phyloP scores from a whole-genome alignment of 2,113 vertebrate species.

The Anolis carolinensis region DNA sequence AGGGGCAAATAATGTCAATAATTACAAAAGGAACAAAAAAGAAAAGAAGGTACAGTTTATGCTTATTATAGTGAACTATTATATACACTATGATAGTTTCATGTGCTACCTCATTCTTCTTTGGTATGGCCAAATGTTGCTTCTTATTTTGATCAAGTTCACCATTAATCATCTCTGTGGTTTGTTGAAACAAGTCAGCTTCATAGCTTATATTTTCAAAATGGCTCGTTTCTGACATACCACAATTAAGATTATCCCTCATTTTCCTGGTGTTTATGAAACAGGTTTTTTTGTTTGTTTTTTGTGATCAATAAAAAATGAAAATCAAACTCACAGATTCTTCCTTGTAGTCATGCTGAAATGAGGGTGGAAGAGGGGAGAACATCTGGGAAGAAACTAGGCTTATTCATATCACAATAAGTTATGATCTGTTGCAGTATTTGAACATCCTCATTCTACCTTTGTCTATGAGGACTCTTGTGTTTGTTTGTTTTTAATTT shows the following conservation, averaged over 20 bases:
- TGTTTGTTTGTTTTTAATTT: background rate
- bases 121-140: background rate
- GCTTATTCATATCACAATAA: background rate
- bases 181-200: background rate
- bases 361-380: too few relatives aligned
- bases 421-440: background rate
- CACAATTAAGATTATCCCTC: background rate
- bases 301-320: background rate
- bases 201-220: background rate
- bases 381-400: background rate
- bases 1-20: background rate
- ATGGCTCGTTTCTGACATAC: background rate
- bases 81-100: background rate
- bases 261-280: background rate
- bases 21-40: background rate
- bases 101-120: background rate
- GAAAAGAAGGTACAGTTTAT: background rate
- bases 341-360: background rate
- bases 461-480: background rate
- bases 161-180: background rate
- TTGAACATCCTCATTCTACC: background rate
- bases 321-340: background rate
- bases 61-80: background rate
- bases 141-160: too few relatives aligned
- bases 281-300: too few relatives aligned